These are phyloP conservation scores for Branchipolynoe longqiensis DNA, from an alignment of 2,888 invertebrate genomes.

Conservation along the genomic window DNA sequence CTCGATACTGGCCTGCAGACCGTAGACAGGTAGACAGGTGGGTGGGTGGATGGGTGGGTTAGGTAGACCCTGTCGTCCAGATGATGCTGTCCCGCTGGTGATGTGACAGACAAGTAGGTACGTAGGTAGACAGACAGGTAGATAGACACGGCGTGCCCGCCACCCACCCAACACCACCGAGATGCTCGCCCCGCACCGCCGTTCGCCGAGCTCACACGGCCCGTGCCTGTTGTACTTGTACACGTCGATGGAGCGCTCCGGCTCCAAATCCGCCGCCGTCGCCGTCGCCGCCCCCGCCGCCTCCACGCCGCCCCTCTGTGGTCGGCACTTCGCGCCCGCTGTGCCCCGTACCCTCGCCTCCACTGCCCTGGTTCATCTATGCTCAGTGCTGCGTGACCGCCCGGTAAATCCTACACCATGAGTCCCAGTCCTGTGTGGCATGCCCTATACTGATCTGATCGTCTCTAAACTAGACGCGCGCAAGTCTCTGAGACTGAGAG, in stretches of 20 bases:
- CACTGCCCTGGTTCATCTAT: conserved; percentile 16
- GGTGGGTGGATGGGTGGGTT: too few species aligned
- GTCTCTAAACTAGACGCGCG: too few species aligned
- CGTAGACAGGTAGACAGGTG: too few species aligned
- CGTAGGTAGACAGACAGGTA: too few species aligned
- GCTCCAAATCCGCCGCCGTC: conserved; percentile 12
- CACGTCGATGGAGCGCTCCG: neutral
- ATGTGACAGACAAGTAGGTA: neutral
- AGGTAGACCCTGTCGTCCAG: neutral
- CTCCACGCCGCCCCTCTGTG: conserved; percentile 11
- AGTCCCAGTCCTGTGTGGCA: neutral
- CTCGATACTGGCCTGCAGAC: conserved; percentile 41
- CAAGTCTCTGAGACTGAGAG: too few species aligned
- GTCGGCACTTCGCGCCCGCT: conserved; percentile 24
- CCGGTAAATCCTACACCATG: conserved; percentile 33
- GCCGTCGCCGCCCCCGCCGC: neutral
- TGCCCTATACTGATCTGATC: too few species aligned
- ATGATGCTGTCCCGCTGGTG: neutral
- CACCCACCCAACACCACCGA: conserved; percentile 9
- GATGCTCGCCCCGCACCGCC: neutral
- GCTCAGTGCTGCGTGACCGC: neutral
- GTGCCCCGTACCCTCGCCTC: neutral
- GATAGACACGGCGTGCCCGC: neutral
- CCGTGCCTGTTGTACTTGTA: conserved; percentile 7
- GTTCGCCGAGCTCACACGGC: neutral